phyloP scores from a whole-genome alignment of 2,888 invertebrate species.

The Drosophila pseudotakahashii region DNA sequence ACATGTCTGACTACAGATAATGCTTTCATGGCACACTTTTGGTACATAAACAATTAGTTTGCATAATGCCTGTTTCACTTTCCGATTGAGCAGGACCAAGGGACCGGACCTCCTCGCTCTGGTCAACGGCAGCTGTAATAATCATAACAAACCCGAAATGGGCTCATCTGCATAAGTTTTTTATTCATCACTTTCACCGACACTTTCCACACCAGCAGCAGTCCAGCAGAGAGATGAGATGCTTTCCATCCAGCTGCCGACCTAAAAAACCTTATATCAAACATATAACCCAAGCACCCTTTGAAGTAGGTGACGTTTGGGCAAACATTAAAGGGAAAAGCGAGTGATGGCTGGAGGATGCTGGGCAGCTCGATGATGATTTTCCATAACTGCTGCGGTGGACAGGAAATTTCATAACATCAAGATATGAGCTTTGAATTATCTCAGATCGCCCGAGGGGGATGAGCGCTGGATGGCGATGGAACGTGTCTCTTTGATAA shows the following conservation, averaged over 20 bases:
- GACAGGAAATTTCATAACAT: conserved; percentile 64
- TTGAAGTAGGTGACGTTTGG: conserved; percentile 79
- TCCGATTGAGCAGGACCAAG: conserved; percentile 58
- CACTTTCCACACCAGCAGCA: conserved; percentile 22
- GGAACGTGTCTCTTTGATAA: conserved; percentile 49
- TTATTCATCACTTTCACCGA: conserved; percentile 70
- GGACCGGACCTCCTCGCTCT: conserved; percentile 12
- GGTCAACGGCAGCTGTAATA: conserved; percentile 68
- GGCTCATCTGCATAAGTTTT: conserved; percentile 40
- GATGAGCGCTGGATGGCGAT: conserved; percentile 23
- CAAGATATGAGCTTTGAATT: conserved; percentile 78
- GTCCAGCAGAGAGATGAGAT: conserved; percentile 42
- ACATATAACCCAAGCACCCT: conserved; percentile 43
- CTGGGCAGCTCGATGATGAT: conserved; percentile 39
- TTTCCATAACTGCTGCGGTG: conserved; percentile 46
- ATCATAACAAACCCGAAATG: conserved; percentile 55
- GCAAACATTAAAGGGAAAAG: too few relatives aligned
- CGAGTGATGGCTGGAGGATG: conserved; percentile 38
- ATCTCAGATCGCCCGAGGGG: conserved; percentile 43
- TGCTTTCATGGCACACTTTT: conserved; percentile 23
- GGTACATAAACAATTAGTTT: conserved; percentile 64
- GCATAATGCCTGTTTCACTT: conserved; percentile 61
- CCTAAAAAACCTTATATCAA: conserved; percentile 2
- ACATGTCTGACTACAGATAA: conserved; percentile 7
- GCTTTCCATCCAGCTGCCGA: conserved; percentile 51